phyloP scores from a whole-genome alignment of 1,140 invertebrate species.

The Augochlora pura region DNA sequence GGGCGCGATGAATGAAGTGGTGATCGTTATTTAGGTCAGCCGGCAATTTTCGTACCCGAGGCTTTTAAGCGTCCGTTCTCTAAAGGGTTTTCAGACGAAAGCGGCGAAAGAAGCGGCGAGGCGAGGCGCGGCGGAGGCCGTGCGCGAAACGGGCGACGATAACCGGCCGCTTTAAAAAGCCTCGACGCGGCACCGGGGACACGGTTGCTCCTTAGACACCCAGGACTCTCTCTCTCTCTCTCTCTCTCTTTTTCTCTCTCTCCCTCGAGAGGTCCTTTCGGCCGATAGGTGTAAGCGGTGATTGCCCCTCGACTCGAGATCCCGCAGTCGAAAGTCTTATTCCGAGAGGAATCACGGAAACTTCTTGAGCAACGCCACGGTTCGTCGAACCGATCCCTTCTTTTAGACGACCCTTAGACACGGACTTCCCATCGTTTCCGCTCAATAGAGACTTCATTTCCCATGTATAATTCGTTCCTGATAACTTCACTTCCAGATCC shows the following conservation, averaged over 20 bases:
- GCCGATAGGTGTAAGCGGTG: constrained; percentile 3
- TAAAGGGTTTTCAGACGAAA: constrained; percentile 17
- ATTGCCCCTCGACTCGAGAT: constrained; percentile 4
- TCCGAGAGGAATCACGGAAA: neutral
- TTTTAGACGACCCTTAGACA: neutral
- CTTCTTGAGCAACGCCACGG: neutral
- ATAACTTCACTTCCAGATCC: too few relatives aligned
- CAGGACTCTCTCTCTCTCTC: neutral
- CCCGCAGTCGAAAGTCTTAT: neutral
- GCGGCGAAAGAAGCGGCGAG: neutral
- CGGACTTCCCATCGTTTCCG: too few relatives aligned
- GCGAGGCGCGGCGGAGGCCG: neutral
- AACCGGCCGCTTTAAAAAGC: constrained; percentile 12
- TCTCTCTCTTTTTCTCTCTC: too few relatives aligned
- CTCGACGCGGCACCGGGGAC: neutral
- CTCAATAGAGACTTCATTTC: too few relatives aligned
- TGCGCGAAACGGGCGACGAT: constrained; percentile 16
- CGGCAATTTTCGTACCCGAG: constrained; percentile 52
- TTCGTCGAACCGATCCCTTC: neutral
- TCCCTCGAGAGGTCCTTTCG: too few relatives aligned
- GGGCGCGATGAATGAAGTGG: constrained; percentile 38
- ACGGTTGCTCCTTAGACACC: neutral
- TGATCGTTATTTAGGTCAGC: constrained; percentile 52
- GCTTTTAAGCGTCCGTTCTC: constrained; percentile 45
- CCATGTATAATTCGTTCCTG: too few relatives aligned